Percentiles rank a stretch among this genome's conserved stretches.
Conservation (phyloP, 2,888 invertebrate genomes). For the Nesidiocoris tenuis region DNA sequence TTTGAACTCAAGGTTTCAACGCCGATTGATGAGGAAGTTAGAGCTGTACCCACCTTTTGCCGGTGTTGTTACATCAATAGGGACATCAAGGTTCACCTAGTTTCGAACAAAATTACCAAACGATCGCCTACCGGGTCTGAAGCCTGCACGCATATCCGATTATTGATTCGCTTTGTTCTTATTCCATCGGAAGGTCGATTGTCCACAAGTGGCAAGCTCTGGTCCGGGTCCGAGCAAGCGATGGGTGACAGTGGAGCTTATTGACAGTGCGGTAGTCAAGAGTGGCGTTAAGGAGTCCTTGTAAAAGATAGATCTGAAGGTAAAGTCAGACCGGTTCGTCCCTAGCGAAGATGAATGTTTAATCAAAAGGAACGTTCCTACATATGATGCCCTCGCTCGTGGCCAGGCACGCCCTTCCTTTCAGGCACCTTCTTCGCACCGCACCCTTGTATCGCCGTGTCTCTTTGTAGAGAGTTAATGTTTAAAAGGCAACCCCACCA, state of each 20-base stretch:
- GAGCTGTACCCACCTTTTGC: too few species aligned
- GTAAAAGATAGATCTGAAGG: slow-evolving; percentile 40
- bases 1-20: too few species aligned
- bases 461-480: slow-evolving; percentile 36
- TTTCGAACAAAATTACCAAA: too few species aligned
- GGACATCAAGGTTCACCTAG: too few species aligned
- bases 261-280: neutral
- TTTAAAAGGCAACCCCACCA: slow-evolving; percentile 30
- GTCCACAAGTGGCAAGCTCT: neutral
- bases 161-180: too few species aligned
- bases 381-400: slow-evolving; percentile 25
- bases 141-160: too few species aligned
- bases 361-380: slow-evolving; percentile 37
- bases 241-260: neutral
- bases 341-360: slow-evolving; percentile 39
- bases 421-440: neutral
- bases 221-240: neutral
- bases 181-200: neutral
- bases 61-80: too few species aligned
- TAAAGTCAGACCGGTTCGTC: slow-evolving; percentile 27
- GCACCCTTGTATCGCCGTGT: neutral
- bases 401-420: neutral
- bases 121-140: too few species aligned
- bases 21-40: too few species aligned
- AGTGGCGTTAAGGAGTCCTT: slow-evolving; percentile 12